A percentile compares a stretch with the other conserved stretches of the same genome.
Conservation (phyloP, 2,797 vertebrate genomes). For the Galagoides demidoff region DNA sequence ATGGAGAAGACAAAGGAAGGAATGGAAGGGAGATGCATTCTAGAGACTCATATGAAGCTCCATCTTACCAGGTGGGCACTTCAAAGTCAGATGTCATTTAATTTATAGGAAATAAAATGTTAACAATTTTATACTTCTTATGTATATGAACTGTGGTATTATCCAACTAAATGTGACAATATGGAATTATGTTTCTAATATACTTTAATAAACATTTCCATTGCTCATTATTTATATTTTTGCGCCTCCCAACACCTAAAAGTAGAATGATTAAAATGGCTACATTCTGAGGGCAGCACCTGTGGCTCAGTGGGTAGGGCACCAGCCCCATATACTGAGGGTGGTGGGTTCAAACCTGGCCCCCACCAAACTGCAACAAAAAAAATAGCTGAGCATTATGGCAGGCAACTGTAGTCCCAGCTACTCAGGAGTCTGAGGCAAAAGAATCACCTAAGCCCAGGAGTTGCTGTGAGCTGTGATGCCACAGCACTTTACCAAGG, state of each 20-base stretch:
- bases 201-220: neutral
- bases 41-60: neutral
- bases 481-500: too few species aligned
- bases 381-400: too few species aligned
- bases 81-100: slow-evolving; percentile 31
- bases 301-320: too few species aligned
- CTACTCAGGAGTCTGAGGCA: too few species aligned
- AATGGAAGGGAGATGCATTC: neutral
- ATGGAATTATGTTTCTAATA: neutral
- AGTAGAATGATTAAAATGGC: neutral
- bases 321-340: too few species aligned
- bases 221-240: neutral
- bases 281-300: neutral
- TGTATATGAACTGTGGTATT: neutral
- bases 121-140: neutral
- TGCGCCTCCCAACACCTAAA: slow-evolving; percentile 11
- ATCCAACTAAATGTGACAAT: neutral
- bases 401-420: too few species aligned
- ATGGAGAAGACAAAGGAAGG: neutral
- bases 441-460: too few species aligned
- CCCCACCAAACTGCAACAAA: too few species aligned
- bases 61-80: neutral
- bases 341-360: too few species aligned
- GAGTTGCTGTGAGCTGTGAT: too few species aligned
- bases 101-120: slow-evolving; percentile 3